Base-by-base conservation (phyloP, 2,113 vertebrate genomes). In the Notothenia rossii region DNA sequence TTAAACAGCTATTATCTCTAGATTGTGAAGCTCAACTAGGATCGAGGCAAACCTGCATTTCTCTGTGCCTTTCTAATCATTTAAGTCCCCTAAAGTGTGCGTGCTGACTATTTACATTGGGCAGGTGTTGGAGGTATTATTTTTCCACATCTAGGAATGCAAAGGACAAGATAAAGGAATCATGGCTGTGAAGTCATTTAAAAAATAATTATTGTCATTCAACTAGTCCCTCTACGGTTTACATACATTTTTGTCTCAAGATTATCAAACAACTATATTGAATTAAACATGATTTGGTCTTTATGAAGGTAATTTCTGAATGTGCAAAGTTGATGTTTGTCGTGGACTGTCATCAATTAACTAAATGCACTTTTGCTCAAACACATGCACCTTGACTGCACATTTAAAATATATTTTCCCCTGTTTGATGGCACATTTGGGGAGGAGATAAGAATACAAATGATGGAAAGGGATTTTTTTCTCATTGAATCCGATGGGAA, bases 401-500 rank as follows among this genome's bases (percentile, higher is more conserved):
- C 29, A 13, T 45, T 29, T 10, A 36, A 18, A 13, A 2, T 55
- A 5, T 14, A 12, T n/a, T 45, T 53, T 49, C 29, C 5, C 48
- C 55, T 40, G 5, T 49, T 1, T 67, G 45, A 72, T 14, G 49
- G 46, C 49, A 17, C 25, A 43, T 40, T 56, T 18, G 51, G 50
- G 51, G 18, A 51, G 22, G 51, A 77, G 36, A 68, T 56, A 43
- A 49, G 70, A 48, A 50, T 55, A 66, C 58, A 65, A 78, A 65
- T 5, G 48, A 18, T 18, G 54, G 50, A 40, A 80, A 68, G 55
- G 29, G 3, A 29, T 40, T 40, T 40, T 56, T 54, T 51, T 86
- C 33, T 22, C 29, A 17, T 77, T 78, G 74, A 68, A 75, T 82
- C 59, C 74, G 83, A 82, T 75, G 78, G 55, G 36, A 40, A 88